Evolutionary conservation across 1,140 invertebrate genomes (phyloP), one percentile per base, ranked within the genome.

Genomic region (Drosophila kepulauana): DNA sequence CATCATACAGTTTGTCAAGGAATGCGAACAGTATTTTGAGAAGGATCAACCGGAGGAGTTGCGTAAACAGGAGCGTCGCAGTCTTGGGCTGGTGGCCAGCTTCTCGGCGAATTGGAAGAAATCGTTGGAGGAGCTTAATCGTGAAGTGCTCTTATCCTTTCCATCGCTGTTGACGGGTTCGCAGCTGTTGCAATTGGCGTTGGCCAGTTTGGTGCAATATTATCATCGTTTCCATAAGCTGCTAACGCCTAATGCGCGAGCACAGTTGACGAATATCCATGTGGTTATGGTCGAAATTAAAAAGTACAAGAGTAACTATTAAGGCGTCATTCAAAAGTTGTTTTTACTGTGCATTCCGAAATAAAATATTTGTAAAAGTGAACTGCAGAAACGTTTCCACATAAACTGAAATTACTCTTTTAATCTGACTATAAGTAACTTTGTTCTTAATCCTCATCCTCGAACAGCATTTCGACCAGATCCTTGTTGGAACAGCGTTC

Each of bases 221-320:
- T 99, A 99, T 93, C 97, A 99, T 93, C 95, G 98, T 75, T 99
- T 99, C 93, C 97, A 98, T 81, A 99, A 99, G 93, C 95, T 99
- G 33, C 93, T 99, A n/a, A 96, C 97, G 3, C 97, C 98, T 4
- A 96, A 97, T 91, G 96, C 96, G 4, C 94, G 97, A 78, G 96
- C 96, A 20, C 98, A 99, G 93, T 94, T 99, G 16, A 98, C 99
- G 0, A 99, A 99, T 92, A 99, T 99, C 91, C 99, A 99, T 94
- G 97, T 99, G 64, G 97, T 99, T 66, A 99, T 99, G 97, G 98
- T 99, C 2, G 99, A 99, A 94, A 97, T 99, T 46, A 99, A 99
- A 93, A 99, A 99, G 94, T 99, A 99, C 93, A 99, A 97, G 95
- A 98, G 95, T 81, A 97, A 96, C 93, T 97, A 96, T 93, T 97